Evolutionary conservation across 2,113 vertebrate species (phyloP).

Genomic region (Melanerpes formicivorus): DNA sequence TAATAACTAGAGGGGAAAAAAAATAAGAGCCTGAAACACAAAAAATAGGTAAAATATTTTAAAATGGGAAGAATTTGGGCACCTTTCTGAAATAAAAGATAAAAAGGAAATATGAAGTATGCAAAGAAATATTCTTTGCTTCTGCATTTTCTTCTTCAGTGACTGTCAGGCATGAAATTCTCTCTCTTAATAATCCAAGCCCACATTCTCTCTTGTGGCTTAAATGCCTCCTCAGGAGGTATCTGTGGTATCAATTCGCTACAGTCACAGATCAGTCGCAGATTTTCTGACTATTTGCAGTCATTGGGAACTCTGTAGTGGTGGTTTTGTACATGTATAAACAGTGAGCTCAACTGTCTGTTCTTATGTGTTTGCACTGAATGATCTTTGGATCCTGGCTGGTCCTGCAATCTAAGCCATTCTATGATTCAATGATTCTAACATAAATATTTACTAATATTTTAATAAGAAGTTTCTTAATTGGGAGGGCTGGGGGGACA

Average conservation of each 20-base stretch:
- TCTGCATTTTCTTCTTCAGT: background rate
- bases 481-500: fast-evolving
- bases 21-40: background rate
- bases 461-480: background rate
- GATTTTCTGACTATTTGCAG: background rate
- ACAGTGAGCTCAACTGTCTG: background rate
- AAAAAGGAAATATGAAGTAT: background rate
- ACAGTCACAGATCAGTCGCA: background rate
- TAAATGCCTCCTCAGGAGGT: background rate
- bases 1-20: background rate
- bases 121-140: background rate
- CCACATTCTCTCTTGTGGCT: background rate
- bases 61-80: background rate
- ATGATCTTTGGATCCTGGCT: background rate
- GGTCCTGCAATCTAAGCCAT: background rate
- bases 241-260: background rate
- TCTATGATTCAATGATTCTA: background rate
- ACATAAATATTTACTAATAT: background rate
- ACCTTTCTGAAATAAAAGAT: background rate
- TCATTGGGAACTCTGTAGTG: background rate
- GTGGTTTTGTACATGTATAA: background rate
- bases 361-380: background rate
- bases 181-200: background rate
- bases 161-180: background rate
- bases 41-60: background rate